A percentile compares a stretch with the other conserved stretches of the same genome.
These are phyloP conservation scores for Drosophila anceps DNA, from an alignment of 2,888 invertebrate species.

Conservation along the genomic window DNA sequence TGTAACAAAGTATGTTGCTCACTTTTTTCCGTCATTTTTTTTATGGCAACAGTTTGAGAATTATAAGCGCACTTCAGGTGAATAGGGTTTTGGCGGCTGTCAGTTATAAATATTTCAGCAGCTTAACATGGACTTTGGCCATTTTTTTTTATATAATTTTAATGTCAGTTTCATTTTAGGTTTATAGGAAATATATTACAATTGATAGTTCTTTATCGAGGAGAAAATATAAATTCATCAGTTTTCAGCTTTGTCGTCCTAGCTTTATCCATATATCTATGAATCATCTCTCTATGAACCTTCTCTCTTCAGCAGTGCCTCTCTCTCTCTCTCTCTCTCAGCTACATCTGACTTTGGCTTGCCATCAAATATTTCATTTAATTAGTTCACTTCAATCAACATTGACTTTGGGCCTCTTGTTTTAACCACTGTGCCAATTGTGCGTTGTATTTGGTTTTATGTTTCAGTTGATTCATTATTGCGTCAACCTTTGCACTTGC, in stretches of 20 bases:
- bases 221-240: not conserved
- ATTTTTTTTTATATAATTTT: not conserved
- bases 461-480: slow-evolving; percentile 47
- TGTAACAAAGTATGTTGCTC: slow-evolving; percentile 7
- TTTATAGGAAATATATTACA: not conserved
- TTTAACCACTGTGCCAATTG: slow-evolving; percentile 34
- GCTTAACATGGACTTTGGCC: not conserved
- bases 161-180: not conserved
- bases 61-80: slow-evolving; percentile 1
- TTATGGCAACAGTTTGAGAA: not conserved
- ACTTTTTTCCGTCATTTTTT: not conserved
- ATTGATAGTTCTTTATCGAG: not conserved
- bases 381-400: slow-evolving; percentile 23
- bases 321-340: no score
- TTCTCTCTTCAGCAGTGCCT: not conserved
- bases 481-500: slow-evolving; percentile 12
- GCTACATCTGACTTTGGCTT: not conserved
- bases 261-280: not conserved
- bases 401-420: not conserved
- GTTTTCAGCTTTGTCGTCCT: no score
- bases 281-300: not conserved
- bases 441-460: slow-evolving; percentile 34
- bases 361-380: slow-evolving; percentile 8
- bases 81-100: not conserved
- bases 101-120: no score